Conservation (phyloP, 35 echinoderm and acorn worm species). For the Lytechinus variegatus region DNA sequence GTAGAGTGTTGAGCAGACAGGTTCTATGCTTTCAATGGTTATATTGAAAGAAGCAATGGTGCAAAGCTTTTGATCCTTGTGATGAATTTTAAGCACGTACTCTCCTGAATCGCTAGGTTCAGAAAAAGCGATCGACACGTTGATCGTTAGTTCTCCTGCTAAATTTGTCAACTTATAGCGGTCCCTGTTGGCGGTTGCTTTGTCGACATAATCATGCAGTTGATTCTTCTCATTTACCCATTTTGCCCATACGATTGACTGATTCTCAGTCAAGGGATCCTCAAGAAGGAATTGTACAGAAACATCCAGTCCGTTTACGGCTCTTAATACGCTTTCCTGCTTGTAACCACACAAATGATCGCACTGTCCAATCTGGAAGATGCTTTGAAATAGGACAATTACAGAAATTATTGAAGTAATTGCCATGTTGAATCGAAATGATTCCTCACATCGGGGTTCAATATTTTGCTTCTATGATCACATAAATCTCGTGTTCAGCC, state of each 20-base stretch:
- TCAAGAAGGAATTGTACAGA: background rate
- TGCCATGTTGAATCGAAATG: background rate
- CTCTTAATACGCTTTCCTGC: background rate
- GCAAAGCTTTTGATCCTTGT: background rate
- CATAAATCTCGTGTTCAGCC: too few species aligned
- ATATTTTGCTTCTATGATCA: too few species aligned
- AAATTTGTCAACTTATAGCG: background rate
- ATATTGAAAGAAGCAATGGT: background rate
- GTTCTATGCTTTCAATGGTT: background rate
- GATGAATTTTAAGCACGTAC: background rate
- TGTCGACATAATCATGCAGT: background rate
- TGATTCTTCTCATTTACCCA: background rate
- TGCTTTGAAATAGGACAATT: background rate
- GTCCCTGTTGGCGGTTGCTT: background rate
- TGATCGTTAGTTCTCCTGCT: background rate
- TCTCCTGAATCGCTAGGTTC: background rate
- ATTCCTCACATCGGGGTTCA: background rate
- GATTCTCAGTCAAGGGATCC: background rate
- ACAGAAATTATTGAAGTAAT: background rate
- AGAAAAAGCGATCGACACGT: background rate
- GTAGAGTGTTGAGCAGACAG: background rate
- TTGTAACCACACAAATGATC: background rate
- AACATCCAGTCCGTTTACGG: background rate
- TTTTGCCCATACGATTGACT: background rate
- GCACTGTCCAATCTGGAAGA: background rate